A percentile compares a stretch with the other conserved stretches of the same genome.
phyloP scores from a whole-genome alignment of 2,113 vertebrate genomes.

The Orthonyx spaldingii region DNA sequence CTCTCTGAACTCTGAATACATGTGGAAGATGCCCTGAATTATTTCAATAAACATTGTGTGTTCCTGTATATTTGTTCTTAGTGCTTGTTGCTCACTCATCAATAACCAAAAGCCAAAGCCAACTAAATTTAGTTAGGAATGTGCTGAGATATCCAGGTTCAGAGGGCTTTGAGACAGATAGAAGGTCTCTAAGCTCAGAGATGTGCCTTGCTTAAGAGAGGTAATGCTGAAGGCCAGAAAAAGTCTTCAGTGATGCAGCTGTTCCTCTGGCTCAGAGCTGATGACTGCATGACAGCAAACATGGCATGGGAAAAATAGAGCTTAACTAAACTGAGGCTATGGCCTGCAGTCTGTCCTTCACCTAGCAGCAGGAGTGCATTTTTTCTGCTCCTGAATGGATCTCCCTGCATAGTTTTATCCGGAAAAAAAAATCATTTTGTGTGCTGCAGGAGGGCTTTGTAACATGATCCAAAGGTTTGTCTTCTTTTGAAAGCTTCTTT shows the following conservation, averaged over 20 bases:
- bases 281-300: background rate
- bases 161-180: background rate
- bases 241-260: background rate
- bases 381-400: background rate
- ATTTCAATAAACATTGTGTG: background rate
- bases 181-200: background rate
- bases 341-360: background rate
- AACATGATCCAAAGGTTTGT: background rate
- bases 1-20: background rate
- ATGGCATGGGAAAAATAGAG: background rate
- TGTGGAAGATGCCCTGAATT: background rate
- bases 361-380: background rate
- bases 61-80: background rate
- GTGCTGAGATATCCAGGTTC: background rate
- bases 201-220: background rate
- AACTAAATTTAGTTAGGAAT: background rate
- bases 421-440: background rate
- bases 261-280: background rate
- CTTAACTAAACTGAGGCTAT: background rate
- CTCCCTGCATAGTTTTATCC: background rate
- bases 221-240: background rate
- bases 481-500: background rate
- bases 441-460: background rate
- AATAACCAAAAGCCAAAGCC: background rate
- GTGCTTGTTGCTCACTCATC: background rate